A percentile compares a stretch with the other conserved stretches of the same genome.
phyloP scores from a whole-genome alignment of 2,113 vertebrate genomes.

The Erythrolamprus reginae region DNA sequence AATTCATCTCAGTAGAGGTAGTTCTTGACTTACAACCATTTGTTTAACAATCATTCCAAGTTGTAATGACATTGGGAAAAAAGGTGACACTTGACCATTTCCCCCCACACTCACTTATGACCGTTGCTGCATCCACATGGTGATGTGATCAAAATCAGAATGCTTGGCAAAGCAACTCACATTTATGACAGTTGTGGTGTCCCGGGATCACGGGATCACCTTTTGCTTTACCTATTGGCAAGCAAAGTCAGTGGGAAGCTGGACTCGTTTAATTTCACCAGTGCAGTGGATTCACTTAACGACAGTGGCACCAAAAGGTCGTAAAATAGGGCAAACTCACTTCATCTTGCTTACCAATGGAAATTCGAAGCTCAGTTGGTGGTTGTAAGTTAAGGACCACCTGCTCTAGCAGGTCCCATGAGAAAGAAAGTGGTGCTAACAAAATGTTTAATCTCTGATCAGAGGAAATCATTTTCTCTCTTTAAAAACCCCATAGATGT shows the following conservation, averaged over 20 bases:
- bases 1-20: not conserved
- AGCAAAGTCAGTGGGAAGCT: not conserved
- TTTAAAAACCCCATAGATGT: slow-evolving; percentile 73
- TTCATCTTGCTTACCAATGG: not conserved
- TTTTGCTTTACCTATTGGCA: not conserved
- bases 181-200: not conserved
- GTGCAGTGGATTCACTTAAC: not conserved
- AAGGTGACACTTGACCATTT: not conserved
- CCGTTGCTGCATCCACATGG: not conserved
- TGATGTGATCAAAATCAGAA: not conserved
- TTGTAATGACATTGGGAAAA: not conserved
- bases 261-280: not conserved
- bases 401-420: not conserved
- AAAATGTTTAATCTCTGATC: not conserved
- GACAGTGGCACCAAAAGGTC: not conserved
- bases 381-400: not conserved
- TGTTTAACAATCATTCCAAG: not conserved
- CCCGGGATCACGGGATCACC: no score
- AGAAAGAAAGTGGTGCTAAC: not conserved
- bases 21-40: not conserved
- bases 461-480: slow-evolving; percentile 36
- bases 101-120: not conserved
- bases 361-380: not conserved
- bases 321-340: not conserved
- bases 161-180: not conserved